These are phyloP conservation scores for Acanthiza pusilla DNA, from an alignment of 2,797 vertebrate genomes.

Conservation along the genomic window DNA sequence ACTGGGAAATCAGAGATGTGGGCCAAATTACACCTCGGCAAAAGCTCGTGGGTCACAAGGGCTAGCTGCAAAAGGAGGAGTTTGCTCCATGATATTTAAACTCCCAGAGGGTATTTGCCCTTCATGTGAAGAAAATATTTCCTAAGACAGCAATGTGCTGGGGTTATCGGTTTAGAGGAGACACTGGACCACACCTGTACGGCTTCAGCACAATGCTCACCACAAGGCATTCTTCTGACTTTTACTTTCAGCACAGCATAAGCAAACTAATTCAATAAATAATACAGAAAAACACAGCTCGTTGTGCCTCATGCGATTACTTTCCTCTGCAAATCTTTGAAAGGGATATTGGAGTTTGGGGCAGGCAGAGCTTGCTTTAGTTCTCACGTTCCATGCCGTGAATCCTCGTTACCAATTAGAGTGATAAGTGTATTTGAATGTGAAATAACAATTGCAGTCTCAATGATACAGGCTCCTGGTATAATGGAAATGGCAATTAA, in stretches of 20 bases:
- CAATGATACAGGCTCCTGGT: background rate
- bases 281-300: background rate
- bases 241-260: background rate
- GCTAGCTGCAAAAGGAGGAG: background rate
- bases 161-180: background rate
- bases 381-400: background rate
- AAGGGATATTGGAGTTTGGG: background rate
- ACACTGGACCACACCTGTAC: background rate
- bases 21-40: background rate
- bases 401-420: constrained; percentile 26
- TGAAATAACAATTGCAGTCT: background rate
- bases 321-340: background rate
- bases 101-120: background rate
- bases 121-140: background rate
- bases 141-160: background rate
- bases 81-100: background rate
- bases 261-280: background rate
- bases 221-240: background rate
- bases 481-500: constrained; percentile 14
- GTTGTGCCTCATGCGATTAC: background rate
- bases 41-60: background rate
- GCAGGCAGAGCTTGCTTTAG: background rate
- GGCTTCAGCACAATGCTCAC: background rate
- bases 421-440: constrained; percentile 32
- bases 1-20: constrained; percentile 13